Evolutionary conservation across 2,113 vertebrate species (phyloP), one percentile per base, ranked within the genome.

Genomic region (Jaculus jaculus): DNA sequence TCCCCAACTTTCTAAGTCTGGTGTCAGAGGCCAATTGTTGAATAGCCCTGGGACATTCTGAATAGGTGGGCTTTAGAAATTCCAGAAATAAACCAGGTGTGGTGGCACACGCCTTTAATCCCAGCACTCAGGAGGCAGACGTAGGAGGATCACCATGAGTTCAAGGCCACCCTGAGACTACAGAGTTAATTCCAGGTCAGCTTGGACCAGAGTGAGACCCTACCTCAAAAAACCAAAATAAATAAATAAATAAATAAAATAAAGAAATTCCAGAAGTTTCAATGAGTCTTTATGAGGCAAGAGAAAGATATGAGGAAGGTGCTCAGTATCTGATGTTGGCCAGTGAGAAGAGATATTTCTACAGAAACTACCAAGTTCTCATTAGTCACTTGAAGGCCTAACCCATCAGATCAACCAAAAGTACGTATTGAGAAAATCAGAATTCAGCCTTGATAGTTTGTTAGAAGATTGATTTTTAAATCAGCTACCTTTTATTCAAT

Each of bases 51-150:
- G 39, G 87, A 92, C 61, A 42, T 47, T 84, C 68, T 92, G 81
- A 95, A 92, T 85, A 96, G 78, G 30, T 66, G 24, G 77, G 82
- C 90, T 90, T 94, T 87, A 96, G 90, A 95, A 90, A 87, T 95
- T 92, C 0, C 6, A n/a, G 71, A 80, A 39, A n/a, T n/a, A n/a
- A n/a, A n/a, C n/a, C n/a, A n/a, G n/a, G n/a, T n/a, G n/a, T n/a
- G n/a, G n/a, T n/a, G n/a, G n/a, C n/a, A n/a, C n/a, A n/a, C n/a
- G n/a, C n/a, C n/a, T n/a, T n/a, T n/a, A n/a, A n/a, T n/a, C n/a
- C n/a, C n/a, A n/a, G n/a, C n/a, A n/a, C n/a, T n/a, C n/a, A n/a
- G n/a, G n/a, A n/a, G n/a, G n/a, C n/a, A n/a, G n/a, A n/a, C n/a
- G n/a, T n/a, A n/a, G n/a, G n/a, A n/a, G n/a, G n/a, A n/a, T n/a